A percentile compares a stretch with the other conserved stretches of the same genome.
phyloP scores from a whole-genome alignment of 2,888 invertebrate species.

The Acleris laterana region DNA sequence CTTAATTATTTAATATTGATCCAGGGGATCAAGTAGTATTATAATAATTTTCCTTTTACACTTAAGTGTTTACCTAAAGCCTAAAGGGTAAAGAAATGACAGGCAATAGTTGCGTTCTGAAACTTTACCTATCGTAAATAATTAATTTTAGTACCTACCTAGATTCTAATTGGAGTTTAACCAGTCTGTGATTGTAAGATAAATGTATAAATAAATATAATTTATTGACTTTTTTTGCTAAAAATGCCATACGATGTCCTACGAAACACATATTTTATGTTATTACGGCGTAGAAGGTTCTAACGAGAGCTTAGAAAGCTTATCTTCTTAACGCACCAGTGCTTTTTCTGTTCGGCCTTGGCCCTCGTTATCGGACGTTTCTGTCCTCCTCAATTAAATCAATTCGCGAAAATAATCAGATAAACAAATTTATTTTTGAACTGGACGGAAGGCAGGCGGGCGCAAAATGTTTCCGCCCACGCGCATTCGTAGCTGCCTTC shows the following conservation, averaged over 20 bases:
- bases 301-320: not conserved
- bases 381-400: constrained; percentile 46
- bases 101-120: constrained; percentile 15
- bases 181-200: constrained; percentile 3
- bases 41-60: too few species aligned
- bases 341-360: constrained; percentile 40
- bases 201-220: constrained; percentile 3
- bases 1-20: too few species aligned
- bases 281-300: not conserved
- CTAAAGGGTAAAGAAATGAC: constrained; percentile 8
- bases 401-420: constrained; percentile 51
- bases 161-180: constrained; percentile 9
- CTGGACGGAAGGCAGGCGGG: constrained; percentile 57
- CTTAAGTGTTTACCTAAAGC: too few species aligned
- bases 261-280: not conserved
- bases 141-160: constrained; percentile 16
- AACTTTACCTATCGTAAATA: constrained; percentile 13
- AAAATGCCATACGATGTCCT: not conserved
- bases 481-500: constrained; percentile 78
- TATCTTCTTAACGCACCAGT: constrained; percentile 15
- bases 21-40: too few species aligned
- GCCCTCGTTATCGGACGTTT: constrained; percentile 46
- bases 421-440: constrained; percentile 68
- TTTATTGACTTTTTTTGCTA: not conserved
- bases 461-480: constrained; percentile 77